phyloP scores from a whole-genome alignment of 2,888 invertebrate genomes.

The Phyto melanocephala region DNA sequence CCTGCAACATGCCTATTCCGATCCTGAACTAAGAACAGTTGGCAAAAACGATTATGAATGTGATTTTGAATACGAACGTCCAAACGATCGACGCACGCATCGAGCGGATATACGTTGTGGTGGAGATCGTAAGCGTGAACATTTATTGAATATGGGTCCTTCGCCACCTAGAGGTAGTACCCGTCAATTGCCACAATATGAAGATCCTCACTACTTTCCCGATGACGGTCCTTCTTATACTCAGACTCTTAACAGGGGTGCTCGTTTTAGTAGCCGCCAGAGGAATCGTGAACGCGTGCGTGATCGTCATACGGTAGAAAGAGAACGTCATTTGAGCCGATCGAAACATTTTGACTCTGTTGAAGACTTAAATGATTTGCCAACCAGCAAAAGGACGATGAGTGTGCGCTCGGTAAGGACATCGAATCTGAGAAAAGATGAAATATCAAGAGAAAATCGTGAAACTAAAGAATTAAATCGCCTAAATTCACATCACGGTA shows the following conservation, averaged over 20 bases:
- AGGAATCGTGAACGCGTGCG: slow-evolving; percentile 73
- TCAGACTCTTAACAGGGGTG: slow-evolving; percentile 72
- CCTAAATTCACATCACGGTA: slow-evolving; percentile 66
- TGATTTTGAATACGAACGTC: slow-evolving; percentile 71
- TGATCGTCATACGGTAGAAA: slow-evolving; percentile 80
- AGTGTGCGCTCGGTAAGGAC: slow-evolving; percentile 75
- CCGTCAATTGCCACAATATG: slow-evolving; percentile 67
- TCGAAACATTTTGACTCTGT: slow-evolving; percentile 74
- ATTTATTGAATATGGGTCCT: slow-evolving; percentile 27
- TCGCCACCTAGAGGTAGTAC: slow-evolving; percentile 47
- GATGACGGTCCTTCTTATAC: slow-evolving; percentile 66
- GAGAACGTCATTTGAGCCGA: slow-evolving; percentile 78
- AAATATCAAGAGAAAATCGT: slow-evolving; percentile 42
- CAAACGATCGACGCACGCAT: slow-evolving; percentile 60
- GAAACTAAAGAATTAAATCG: slow-evolving; percentile 70
- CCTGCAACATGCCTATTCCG: slow-evolving; percentile 84
- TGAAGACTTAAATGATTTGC: slow-evolving; percentile 70
- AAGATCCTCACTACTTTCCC: slow-evolving; percentile 66
- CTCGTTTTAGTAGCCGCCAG: slow-evolving; percentile 74
- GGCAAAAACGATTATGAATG: slow-evolving; percentile 70
- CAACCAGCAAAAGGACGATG: slow-evolving; percentile 72
- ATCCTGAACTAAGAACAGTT: slow-evolving; percentile 82
- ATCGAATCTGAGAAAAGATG: slow-evolving; percentile 67
- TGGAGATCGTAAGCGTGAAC: slow-evolving; percentile 60
- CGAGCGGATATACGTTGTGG: slow-evolving; percentile 64